Base-by-base conservation (phyloP, 1,140 invertebrate species). In the Spodoptera frugiperda region DNA sequence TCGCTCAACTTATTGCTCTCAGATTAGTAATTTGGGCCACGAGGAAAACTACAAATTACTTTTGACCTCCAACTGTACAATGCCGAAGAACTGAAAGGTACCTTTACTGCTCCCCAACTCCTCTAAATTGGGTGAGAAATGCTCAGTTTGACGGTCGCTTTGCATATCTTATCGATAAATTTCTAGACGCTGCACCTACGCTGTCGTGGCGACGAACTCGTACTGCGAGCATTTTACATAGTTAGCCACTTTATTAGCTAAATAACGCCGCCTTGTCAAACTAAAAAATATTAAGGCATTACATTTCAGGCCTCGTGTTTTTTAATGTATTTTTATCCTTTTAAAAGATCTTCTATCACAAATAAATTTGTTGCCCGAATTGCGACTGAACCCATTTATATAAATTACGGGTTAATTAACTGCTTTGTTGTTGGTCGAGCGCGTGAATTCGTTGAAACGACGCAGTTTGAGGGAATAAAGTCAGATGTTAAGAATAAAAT, bases 81-180 rank as follows among this genome's bases (percentile, higher is more conserved):
- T 80, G 81, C 82, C 78, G 80, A 82, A 77, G 80, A 84, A 86
- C 80, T 87, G 86, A 84, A 85, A 82, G 71, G 76, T 39, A 80
- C 72, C 53, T 63, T 73, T 63, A 77, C 63, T 78, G 80, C 74
- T 82, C 78, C 77, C 57, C 77, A 81, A 73, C 78, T 84, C 57
- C 67, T 82, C 81, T 82, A 85, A 89, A 88, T 84, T 88, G 81
- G 82, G 84, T 85, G 82, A 87, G 83, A 87, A 88, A 87, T 88
- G 84, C 76, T 78, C 75, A 48, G 76, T 83, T 85, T 83, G 85
- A 83, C 76, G 79, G 72, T 71, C 75, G 76, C 76, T 86, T 87
- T 87, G 81, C 82, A 86, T 89, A 84, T 89, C 83, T 81, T 53
- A 44, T 55, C 80, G 79, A 83, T 85, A 83, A 85, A 85, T 85